Base-by-base conservation (phyloP, 2,888 invertebrate species). In the Aphodius granarius region DNA sequence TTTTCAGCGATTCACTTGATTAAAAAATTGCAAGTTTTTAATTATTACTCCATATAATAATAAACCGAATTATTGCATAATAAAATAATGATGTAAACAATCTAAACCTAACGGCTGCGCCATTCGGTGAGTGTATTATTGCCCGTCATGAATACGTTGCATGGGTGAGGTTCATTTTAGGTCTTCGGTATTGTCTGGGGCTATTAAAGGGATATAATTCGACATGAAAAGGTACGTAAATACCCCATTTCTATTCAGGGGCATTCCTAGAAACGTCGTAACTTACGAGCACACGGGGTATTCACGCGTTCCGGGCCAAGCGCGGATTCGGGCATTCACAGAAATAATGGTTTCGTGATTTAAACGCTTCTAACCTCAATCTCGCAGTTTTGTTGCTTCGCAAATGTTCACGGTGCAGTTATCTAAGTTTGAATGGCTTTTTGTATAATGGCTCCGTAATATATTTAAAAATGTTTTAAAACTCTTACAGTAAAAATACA, bases 201-300 rank as follows among this genome's bases (percentile, higher is more conserved):
- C 68, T 68, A 68, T 68, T 68, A 68, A 68, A 19, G 20, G 68
- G 20, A 20, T 22, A 68, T 68, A 68, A 68, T 68, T 68, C 20
- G 68, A 68, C 68, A 68, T 68, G 68, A 68, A 68, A 68, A 68
- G 68, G 68, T 68, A 68, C 13, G 21, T 68, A 68, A 68, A 68
- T 20, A 22, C 68, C n/a, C 21, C 68, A 22, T 68, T 68, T 68
- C 68, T 20, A 68, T 68, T 68, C 68, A 68, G 21, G 21, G 20
- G n/a, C 68, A 43, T 43, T 43, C 43, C 43, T 43, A 43, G 2
- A 13, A 43, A 43, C 43, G 43, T 43, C 43, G 43, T 43, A 43
- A 43, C 43, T 43, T 43, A 43, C 43, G 9, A 43, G 43, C 43
- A n/a, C 2, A 13, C 43, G 1, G n/a, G 43, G 43, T 43, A 43